Evolutionary conservation across 2,888 invertebrate species (phyloP), one percentile per base, ranked within the genome.

Genomic region (Caenorhabditis panamensis): DNA sequence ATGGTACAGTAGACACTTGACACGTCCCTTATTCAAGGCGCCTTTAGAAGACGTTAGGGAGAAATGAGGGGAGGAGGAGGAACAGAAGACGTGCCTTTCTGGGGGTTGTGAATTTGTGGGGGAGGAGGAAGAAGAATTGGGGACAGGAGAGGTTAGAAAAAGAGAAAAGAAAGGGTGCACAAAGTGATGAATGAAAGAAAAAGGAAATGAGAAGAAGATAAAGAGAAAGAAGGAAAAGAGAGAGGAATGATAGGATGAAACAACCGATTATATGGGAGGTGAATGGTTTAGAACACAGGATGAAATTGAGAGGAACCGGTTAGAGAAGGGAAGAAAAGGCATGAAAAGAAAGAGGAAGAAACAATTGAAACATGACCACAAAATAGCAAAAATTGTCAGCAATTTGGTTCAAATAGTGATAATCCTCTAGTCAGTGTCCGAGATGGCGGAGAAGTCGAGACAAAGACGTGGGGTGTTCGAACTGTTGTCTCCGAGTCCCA

Each of bases 401-500:
- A 20, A 47, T 18, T 18, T 47, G n/a, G 31, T 6, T 31, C 31
- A 31, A 31, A 31, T 31, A 31, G 9, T 31, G 31, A 31, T 6
- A 31, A 31, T 31, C 31, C 9, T 31, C 49, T 68, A 69, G 2
- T 77, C 68, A 2, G 76, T 63, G 31, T 77, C 69, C 6, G 75
- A 75, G 6, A 75, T 5, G 0, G 49, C 22, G 1, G 75, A 75
- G 28, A 75, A 75, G 36, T 75, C 66, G 22, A 75, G 75, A 24
- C 49, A 59, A 1, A 49, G 51, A 18, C 66, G 66, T 0, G 75
- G 75, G 31, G 66, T 75, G 16, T 44, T 37, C 16, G n/a, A 26
- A 6, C 18, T 20, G 16, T 37, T n/a, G 9, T 66, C 66, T 20
- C 36, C 41, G 18, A 28, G 72, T n/a, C 61, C 69, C 5, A 61